These are phyloP conservation scores for Dolichallabes microphthalmus DNA, from an alignment of 2,113 vertebrate species.

Conservation along the genomic window DNA sequence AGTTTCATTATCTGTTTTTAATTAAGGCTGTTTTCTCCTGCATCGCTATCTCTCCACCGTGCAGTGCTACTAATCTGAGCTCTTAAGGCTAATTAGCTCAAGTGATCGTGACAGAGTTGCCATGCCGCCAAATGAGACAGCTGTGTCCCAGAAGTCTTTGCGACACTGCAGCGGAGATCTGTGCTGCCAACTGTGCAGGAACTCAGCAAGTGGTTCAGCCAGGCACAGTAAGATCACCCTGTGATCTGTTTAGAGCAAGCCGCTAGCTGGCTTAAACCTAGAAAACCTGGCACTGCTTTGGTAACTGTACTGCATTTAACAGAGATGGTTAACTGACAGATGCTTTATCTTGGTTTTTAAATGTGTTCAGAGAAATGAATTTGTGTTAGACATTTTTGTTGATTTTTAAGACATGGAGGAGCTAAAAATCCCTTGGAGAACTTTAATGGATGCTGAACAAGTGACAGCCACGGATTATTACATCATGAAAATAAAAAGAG, in stretches of 20 bases:
- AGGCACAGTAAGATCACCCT: constrained; percentile 27
- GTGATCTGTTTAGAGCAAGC: constrained; percentile 46
- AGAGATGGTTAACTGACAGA: too few species aligned
- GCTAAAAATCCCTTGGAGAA: background rate
- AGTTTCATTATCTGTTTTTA: constrained; percentile 43
- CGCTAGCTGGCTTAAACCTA: constrained; percentile 27
- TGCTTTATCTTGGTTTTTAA: background rate
- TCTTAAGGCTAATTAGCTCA: constrained; percentile 67
- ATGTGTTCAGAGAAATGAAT: background rate
- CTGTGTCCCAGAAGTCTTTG: constrained; percentile 54
- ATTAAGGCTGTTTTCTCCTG: constrained; percentile 37
- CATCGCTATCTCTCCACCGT: constrained; percentile 41
- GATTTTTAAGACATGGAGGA: background rate
- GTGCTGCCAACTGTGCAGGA: constrained; percentile 57
- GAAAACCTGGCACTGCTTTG: constrained; percentile 6
- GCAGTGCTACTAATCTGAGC: constrained; percentile 56
- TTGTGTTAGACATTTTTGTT: background rate
- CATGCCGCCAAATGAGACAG: constrained; percentile 50
- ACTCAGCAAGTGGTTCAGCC: constrained; percentile 39
- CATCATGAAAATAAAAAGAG: background rate
- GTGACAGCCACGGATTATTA: background rate
- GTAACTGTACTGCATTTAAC: background rate
- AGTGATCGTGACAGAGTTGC: constrained; percentile 66
- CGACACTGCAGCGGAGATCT: constrained; percentile 41
- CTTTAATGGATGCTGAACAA: background rate